These are phyloP conservation scores for Phoebastria nigripes DNA, from an alignment of 2,797 vertebrate genomes.

Conservation along the genomic window DNA sequence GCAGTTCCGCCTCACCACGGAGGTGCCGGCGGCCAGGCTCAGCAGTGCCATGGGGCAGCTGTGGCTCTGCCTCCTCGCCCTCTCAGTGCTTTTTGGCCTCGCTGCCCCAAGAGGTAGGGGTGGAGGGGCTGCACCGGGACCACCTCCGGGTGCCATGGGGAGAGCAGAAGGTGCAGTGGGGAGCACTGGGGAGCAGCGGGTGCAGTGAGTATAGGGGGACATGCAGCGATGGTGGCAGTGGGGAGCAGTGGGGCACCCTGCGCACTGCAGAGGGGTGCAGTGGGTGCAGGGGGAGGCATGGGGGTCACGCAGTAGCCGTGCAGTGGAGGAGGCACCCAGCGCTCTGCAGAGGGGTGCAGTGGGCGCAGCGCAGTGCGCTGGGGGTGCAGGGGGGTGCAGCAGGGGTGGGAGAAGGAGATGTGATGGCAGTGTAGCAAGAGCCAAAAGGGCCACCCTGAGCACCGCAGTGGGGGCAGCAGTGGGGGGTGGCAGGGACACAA, in stretches of 20 bases:
- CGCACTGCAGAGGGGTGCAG: too few relatives aligned
- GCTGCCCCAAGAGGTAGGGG: not conserved
- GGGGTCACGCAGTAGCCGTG: too few relatives aligned
- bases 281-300: too few relatives aligned
- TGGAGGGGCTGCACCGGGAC: fast-evolving
- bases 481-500: not conserved
- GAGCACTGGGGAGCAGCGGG: not conserved
- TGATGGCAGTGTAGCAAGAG: too few relatives aligned
- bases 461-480: not conserved
- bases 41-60: fast-evolving
- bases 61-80: not conserved
- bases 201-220: too few relatives aligned
- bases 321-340: not conserved
- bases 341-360: not conserved
- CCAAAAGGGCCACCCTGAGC: not conserved
- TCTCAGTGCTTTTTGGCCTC: fast-evolving
- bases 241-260: too few relatives aligned
- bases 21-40: fast-evolving
- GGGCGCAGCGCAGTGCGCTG: too few relatives aligned
- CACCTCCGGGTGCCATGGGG: fast-evolving
- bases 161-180: not conserved
- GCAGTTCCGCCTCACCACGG: fast-evolving
- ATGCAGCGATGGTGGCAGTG: too few relatives aligned
- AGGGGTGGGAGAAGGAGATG: too few relatives aligned
- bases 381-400: too few relatives aligned